Base-by-base conservation (phyloP, 2,888 invertebrate genomes). In the Amphimallon solstitiale region DNA sequence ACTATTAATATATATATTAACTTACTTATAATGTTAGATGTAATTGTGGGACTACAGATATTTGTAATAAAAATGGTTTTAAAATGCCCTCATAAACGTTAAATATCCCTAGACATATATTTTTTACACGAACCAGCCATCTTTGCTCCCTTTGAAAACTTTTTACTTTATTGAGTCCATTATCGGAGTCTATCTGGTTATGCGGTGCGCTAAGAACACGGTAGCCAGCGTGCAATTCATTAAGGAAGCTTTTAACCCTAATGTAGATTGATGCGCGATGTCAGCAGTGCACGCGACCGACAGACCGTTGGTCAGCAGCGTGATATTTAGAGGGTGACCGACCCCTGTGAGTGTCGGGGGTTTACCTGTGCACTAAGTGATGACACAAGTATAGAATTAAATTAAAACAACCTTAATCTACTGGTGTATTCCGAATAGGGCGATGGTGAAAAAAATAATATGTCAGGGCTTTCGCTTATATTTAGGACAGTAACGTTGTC, bases 221-320 rank as follows among this genome's bases (percentile, higher is more conserved):
- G 66, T 69, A 66, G 64, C 69, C 67, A 72, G 71, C 76, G 76
- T 73, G 79, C 80, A 82, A 81, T 82, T 82, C 80, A 82, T 81
- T 82, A 81, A 76, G 72, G 78, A 82, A 81, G 76, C 82, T 81
- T 82, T 81, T 82, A 82, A 78, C 80, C 74, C 75, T 82, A 82
- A 82, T 81, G 77, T 80, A 80, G 81, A 82, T 82, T 81, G 81
- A 82, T 82, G 81, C 72, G 75, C 66, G 72, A 75, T 74, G 79
- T 77, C 78, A 71, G 75, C 66, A 67, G 59, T 71, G 71, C 78
- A 78, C 78, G 78, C 78, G 78, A 77, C 76, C 69, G 66, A 67
- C 67, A 71, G 54, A 56, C 60, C 19, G 52, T 54, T 54, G 72
- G 72, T 71, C 74, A 73, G 70, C 66, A 56, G 68, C 59, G 63